Conservation (phyloP, 2,113 vertebrate species). For the Microtus richardsoni region DNA sequence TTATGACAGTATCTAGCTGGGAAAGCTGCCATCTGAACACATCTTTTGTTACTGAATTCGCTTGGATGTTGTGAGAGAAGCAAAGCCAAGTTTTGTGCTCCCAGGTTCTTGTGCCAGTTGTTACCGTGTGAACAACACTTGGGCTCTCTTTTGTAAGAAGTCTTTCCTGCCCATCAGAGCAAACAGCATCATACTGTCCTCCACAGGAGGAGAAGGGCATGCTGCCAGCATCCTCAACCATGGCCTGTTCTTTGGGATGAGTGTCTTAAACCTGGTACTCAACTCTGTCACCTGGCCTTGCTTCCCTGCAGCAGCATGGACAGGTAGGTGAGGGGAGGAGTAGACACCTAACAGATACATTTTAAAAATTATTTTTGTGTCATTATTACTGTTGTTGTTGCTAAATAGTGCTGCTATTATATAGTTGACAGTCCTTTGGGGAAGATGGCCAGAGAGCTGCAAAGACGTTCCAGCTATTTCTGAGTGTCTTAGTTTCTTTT, state of each 20-base stretch:
- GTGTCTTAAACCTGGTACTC: conserved; percentile 47
- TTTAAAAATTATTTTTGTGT: conserved; percentile 29
- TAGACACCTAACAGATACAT: conserved; percentile 56
- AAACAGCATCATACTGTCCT: neutral
- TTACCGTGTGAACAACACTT: neutral
- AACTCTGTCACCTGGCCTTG: neutral
- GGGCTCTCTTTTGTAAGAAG: conserved; percentile 48
- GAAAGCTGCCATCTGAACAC: conserved; percentile 66
- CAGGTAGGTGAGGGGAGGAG: neutral
- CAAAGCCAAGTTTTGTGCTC: conserved; percentile 68
- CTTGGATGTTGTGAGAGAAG: conserved; percentile 44
- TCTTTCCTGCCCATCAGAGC: neutral
- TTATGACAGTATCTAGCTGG: neutral
- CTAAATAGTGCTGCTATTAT: neutral
- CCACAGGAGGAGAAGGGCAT: neutral
- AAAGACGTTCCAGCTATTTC: conserved; percentile 12
- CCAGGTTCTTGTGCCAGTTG: conserved; percentile 33
- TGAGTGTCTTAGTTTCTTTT: neutral
- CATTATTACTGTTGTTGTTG: neutral
- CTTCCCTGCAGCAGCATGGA: neutral
- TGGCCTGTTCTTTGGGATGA: conserved; percentile 48
- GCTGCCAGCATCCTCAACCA: neutral
- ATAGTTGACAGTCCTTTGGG: conserved; percentile 76
- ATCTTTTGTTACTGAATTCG: conserved; percentile 76
- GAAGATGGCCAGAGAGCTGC: conserved; percentile 68